These are phyloP conservation scores for Synodontis membranacea DNA, from an alignment of 2,113 vertebrate species.

Conservation along the genomic window DNA sequence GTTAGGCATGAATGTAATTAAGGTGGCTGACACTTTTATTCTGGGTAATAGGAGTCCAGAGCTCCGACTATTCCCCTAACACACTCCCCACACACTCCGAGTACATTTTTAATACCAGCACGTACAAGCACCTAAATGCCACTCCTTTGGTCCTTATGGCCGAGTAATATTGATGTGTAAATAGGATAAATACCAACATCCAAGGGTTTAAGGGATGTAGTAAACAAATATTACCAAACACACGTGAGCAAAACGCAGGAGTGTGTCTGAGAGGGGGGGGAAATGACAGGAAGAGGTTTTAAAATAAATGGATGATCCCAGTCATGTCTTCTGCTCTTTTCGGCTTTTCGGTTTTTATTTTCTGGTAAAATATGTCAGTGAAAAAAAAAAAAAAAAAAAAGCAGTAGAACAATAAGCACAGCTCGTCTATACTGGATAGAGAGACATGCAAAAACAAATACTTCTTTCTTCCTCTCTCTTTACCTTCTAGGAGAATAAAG, in stretches of 20 bases:
- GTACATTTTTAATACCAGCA: slow-evolving; percentile 90
- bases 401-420: not conserved
- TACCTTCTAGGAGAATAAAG: not conserved
- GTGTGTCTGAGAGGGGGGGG: not conserved
- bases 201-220: slow-evolving; percentile 79
- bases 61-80: slow-evolving; percentile 79
- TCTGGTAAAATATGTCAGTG: not conserved
- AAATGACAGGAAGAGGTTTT: not conserved
- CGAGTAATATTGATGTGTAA: slow-evolving; percentile 97
- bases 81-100: slow-evolving; percentile 78
- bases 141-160: slow-evolving; percentile 85
- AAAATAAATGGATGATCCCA: not conserved
- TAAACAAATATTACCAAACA: slow-evolving; percentile 79
- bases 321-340: not conserved
- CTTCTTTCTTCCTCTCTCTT: not conserved
- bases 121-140: slow-evolving; percentile 96
- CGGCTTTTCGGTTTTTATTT: not conserved
- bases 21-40: slow-evolving; percentile 77
- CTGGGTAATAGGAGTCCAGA: slow-evolving; percentile 79
- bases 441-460: not conserved
- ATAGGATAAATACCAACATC: slow-evolving; percentile 97
- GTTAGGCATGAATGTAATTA: slow-evolving; percentile 77
- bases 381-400: too few species aligned
- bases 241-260: slow-evolving; percentile 47
- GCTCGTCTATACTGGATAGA: not conserved